Evolutionary conservation across 2,888 invertebrate species (phyloP).

Genomic region (Taphrorychus bicolor): DNA sequence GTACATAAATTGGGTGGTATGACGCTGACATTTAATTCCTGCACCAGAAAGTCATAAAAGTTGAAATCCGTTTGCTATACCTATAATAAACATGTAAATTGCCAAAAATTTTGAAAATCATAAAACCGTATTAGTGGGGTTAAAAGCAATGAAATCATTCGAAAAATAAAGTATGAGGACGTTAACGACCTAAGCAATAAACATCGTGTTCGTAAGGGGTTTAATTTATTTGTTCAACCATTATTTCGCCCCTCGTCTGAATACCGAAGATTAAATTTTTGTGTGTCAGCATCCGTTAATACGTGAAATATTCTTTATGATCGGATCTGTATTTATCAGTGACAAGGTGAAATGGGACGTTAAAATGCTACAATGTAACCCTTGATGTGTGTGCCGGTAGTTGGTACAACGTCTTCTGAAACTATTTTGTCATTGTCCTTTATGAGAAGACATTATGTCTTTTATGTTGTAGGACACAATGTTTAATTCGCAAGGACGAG

Average conservation of each 20-base stretch:
- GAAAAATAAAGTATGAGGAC: conserved; percentile 38
- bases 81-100: conserved; percentile 33
- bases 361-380: not conserved
- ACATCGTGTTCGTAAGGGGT: conserved; percentile 40
- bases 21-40: conserved; percentile 18
- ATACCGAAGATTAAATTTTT: conserved; percentile 38
- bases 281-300: conserved; percentile 32
- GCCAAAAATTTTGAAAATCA: conserved; percentile 37
- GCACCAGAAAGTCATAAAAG: conserved; percentile 23
- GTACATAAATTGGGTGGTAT: not conserved
- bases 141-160: conserved; percentile 38
- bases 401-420: not conserved
- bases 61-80: conserved; percentile 28
- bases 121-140: conserved; percentile 41
- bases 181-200: conserved; percentile 40
- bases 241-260: conserved; percentile 33
- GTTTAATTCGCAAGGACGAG: not conserved
- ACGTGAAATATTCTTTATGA: conserved; percentile 13
- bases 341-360: not conserved
- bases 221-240: conserved; percentile 40
- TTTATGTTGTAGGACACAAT: not conserved
- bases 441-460: too few species aligned
- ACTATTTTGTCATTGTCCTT: not conserved
- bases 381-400: not conserved
- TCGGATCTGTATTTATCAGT: not conserved